Percentiles rank a stretch among this genome's conserved stretches.
phyloP scores from a whole-genome alignment of 2,888 invertebrate genomes.

The Pemphredon lugubris region DNA sequence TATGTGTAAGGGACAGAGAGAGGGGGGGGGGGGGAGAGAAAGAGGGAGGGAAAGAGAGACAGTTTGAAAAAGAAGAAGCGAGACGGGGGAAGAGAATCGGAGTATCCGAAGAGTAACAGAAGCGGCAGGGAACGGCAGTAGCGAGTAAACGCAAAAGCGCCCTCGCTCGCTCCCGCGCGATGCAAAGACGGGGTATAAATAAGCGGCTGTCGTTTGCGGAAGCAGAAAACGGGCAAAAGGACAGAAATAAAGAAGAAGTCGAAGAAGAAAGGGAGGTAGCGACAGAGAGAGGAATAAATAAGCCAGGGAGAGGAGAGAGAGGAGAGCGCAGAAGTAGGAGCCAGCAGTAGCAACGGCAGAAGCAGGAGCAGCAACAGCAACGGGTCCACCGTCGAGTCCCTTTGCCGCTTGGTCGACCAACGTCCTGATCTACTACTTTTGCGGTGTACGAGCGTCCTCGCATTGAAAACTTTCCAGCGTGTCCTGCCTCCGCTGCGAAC shows the following conservation, averaged over 20 bases:
- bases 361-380: constrained; percentile 32
- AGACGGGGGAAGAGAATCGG: constrained; percentile 37
- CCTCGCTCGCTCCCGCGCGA: constrained; percentile 77
- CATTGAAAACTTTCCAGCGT: constrained; percentile 66
- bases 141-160: constrained; percentile 75
- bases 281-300: constrained; percentile 79
- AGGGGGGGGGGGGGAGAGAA: background rate
- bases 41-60: background rate
- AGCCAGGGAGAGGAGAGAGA: constrained; percentile 71
- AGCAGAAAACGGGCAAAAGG: constrained; percentile 80
- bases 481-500: constrained; percentile 52
- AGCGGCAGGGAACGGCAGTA: constrained; percentile 55
- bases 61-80: constrained; percentile 12
- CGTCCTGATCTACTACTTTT: constrained; percentile 67
- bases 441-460: constrained; percentile 70
- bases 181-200: constrained; percentile 81
- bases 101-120: constrained; percentile 28
- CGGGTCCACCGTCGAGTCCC: constrained; percentile 47
- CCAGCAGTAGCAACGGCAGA: constrained; percentile 23
- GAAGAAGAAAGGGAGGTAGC: constrained; percentile 72
- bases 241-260: constrained; percentile 76
- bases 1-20: constrained; percentile 7
- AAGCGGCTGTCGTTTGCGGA: constrained; percentile 81
- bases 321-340: constrained; percentile 47
- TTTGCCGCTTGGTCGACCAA: constrained; percentile 57